Percentiles rank a stretch among this genome's conserved stretches.
These are phyloP conservation scores for Catonia carolina DNA, from an alignment of 2,888 invertebrate genomes.

Conservation along the genomic window DNA sequence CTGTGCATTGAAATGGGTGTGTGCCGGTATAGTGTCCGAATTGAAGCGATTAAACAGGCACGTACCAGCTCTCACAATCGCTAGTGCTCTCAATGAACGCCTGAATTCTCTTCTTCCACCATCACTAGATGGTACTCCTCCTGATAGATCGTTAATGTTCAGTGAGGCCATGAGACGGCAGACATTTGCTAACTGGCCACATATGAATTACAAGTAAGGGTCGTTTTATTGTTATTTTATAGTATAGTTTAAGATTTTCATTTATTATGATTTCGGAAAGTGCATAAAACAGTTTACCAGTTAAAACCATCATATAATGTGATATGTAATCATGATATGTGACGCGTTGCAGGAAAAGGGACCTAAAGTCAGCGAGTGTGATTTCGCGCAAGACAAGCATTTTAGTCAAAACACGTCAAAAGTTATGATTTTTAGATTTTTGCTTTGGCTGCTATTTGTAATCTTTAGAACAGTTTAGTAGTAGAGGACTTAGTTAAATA, in stretches of 20 bases:
- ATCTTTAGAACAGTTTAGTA: too few relatives aligned
- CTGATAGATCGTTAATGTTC: conserved; percentile 67
- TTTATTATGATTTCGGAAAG: too few relatives aligned
- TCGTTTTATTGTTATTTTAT: conserved; percentile 12
- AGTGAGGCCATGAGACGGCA: conserved; percentile 85
- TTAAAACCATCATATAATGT: too few relatives aligned
- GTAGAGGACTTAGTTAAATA: too few relatives aligned
- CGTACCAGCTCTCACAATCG: conserved; percentile 79
- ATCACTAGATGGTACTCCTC: conserved; percentile 42
- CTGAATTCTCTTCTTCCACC: conserved; percentile 65
- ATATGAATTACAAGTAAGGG: conserved; percentile 89
- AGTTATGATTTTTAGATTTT: too few relatives aligned
- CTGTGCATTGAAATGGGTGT: conserved; percentile 69
- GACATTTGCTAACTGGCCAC: conserved; percentile 92
- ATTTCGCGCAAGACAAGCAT: too few relatives aligned
- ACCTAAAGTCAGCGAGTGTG: too few relatives aligned
- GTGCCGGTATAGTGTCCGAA: conserved; percentile 72
- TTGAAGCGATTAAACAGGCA: conserved; percentile 74
- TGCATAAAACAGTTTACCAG: too few relatives aligned
- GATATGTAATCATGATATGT: too few relatives aligned
- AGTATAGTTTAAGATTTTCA: conserved; percentile 9
- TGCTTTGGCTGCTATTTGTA: too few relatives aligned
- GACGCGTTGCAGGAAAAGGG: too few relatives aligned
- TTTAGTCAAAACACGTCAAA: too few relatives aligned
- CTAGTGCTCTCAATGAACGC: conserved; percentile 82